Conservation (phyloP, 2,888 invertebrate genomes). For the Rotaria magnacalcarata region DNA sequence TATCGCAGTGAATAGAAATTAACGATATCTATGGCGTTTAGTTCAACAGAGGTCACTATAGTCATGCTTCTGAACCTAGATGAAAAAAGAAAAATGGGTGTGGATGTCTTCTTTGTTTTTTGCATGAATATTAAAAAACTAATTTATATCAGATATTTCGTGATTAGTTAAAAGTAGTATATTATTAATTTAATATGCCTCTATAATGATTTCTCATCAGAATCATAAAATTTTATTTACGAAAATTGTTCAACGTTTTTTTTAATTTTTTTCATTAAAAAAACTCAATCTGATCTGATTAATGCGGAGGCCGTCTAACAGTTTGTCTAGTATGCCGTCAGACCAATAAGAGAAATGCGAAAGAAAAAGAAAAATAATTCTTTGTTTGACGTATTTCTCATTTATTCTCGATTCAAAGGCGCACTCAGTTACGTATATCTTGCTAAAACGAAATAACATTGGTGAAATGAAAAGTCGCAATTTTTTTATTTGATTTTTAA, state of each 20-base stretch:
- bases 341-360: not conserved
- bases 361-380: conserved; percentile 17
- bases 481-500: too few species aligned
- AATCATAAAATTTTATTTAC: not conserved
- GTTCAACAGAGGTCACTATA: not conserved
- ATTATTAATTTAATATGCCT: not conserved
- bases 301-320: not conserved
- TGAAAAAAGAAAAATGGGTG: not conserved
- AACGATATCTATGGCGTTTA: not conserved
- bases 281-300: not conserved
- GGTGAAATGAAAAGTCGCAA: not conserved
- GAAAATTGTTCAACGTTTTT: not conserved
- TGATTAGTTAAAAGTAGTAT: not conserved
- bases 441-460: not conserved
- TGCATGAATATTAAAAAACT: not conserved
- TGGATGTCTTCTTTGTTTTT: not conserved
- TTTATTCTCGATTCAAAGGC: conserved; percentile 1
- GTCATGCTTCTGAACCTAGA: not conserved
- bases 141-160: not conserved
- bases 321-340: conserved; percentile 2
- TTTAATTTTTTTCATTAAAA: not conserved
- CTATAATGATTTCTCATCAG: not conserved
- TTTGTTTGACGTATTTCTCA: conserved; percentile 29
- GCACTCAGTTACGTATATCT: not conserved
- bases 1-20: too few species aligned